Evolutionary conservation across 1,140 invertebrate genomes (phyloP), one percentile per base, ranked within the genome.

Genomic region (Megathymus violae): DNA sequence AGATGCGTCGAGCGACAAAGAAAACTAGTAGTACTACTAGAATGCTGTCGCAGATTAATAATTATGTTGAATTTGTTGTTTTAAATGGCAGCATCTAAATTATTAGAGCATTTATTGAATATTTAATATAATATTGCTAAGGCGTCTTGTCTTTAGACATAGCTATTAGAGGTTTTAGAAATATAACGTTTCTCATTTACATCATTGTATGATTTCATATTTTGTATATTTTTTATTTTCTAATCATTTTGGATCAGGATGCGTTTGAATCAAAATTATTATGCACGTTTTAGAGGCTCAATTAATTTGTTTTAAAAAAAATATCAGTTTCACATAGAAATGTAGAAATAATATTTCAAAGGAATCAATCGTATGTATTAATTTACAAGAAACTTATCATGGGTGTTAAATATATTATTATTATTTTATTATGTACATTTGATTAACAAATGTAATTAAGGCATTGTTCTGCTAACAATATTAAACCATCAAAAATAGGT

Each of bases 1-100:
- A 15, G 88, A 90, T 16, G 72, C 80, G 10, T 80, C 84, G 15
- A 87, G 86, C 52, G 87, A 90, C 66, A 90, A 90, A 77, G 87
- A 90, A 74, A 90, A 90, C 59, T 90, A 88, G 69, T 13, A 56
- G 38, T 88, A 90, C 59, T 90, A 88, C 68, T 13, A 56, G 38
- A 67, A 61, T 38, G 38, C 41, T 65, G 43, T 36, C 11, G 9
- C 52, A 59, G 17, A 59, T 50, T 17, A 15, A 50, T 58, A 59
- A 60, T 22, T 22, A 22, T 4, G 27, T 59, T 59, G 52, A 52
- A 13, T 58, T 50, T 50, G 25, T 58, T 60, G 34, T 48, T 64
- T 22, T 6, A 43, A 38, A 46, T 22, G 22, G 63, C 63, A 54
- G 14, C 44, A 62, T 66, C 63, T 73, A 79, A 79, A 75, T 72